A percentile compares a stretch with the other conserved stretches of the same genome.
Conservation (phyloP, 1,140 invertebrate genomes). For the Archegozetes longisetosus region DNA sequence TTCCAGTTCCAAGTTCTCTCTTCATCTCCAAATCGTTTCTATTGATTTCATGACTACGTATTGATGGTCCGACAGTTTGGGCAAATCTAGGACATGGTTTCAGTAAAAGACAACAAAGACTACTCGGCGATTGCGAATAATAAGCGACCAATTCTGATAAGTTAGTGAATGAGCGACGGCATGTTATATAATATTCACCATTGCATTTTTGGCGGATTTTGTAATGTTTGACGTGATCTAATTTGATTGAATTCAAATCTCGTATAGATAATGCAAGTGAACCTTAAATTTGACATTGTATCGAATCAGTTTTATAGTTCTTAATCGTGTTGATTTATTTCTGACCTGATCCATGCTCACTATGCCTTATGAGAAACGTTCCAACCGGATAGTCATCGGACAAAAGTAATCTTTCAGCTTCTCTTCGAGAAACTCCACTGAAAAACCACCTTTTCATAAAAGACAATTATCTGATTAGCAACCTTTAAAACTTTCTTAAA, state of each 20-base stretch:
- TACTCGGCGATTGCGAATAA: constrained; percentile 59
- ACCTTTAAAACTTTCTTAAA: neutral
- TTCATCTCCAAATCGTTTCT: constrained; percentile 64
- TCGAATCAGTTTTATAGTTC: no score
- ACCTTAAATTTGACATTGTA: constrained; percentile 44
- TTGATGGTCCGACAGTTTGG: constrained; percentile 78
- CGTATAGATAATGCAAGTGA: constrained; percentile 87
- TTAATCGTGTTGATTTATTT: no score
- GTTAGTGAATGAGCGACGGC: constrained; percentile 76
- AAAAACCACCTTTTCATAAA: constrained; percentile 87
- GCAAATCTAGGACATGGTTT: constrained; percentile 75
- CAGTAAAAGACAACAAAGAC: constrained; percentile 80
- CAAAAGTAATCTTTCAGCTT: constrained; percentile 83
- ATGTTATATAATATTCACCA: constrained; percentile 70
- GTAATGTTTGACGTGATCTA: constrained; percentile 93
- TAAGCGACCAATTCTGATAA: constrained; percentile 76
- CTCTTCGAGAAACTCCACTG: constrained; percentile 83
- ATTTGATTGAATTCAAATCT: constrained; percentile 84
- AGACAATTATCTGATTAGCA: no score
- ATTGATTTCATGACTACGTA: constrained; percentile 84
- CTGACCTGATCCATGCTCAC: constrained; percentile 62
- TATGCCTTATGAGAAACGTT: constrained; percentile 83
- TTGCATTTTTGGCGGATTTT: constrained; percentile 88
- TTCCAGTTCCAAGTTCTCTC: constrained; percentile 84
- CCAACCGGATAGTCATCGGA: constrained; percentile 78